Base-by-base conservation (phyloP, 2,113 vertebrate species). In the Myiozetetes cayanensis region DNA sequence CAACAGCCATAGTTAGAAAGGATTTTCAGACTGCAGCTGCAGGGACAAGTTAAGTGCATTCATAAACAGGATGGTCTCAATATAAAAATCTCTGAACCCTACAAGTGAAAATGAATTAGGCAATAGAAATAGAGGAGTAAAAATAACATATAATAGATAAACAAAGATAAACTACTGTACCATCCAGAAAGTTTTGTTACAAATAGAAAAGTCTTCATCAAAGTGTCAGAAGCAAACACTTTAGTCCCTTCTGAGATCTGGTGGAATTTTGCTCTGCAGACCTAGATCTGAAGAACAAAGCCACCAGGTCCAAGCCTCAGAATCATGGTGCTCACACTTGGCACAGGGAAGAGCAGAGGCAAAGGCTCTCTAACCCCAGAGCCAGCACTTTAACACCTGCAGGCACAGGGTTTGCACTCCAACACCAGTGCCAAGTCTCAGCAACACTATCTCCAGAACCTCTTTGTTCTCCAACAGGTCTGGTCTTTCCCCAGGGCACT, bases 311-410 rank as follows among this genome's bases (percentile, higher is more conserved):
- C 17, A 14, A 19, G 9, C 23, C 47, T 35, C 50, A 35, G 82
- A 13, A 7, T 31, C 4, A 3, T 0, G 0, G 27, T 0, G 0
- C 20, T 24, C 11, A 0, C 1, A 33, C 22, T 20, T 5, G 43
- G 41, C 30, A 5, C 22, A 24, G 2, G 9, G 31, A 55, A 30
- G 39, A 27, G 43, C 20, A 49, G 85, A 66, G 37, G 35, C 49
- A 46, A 43, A 73, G 35, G 50, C 5, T 39, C 16, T 18, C 47
- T 10, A 2, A 20, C 3, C 31, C 53, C 39, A 43, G 59, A 27
- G 46, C 22, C 41, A 20, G 27, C 12, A 3, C 6, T 11, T 0
- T 43, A 9, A 5, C 6, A 16, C 1, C 17, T 7, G 44, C 24
- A 31, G 53, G 17, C 39, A 33, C 19, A 37, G 44, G 8, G 33